These are phyloP conservation scores for Alectura lathami DNA, from an alignment of 2,113 vertebrate species.

Conservation along the genomic window DNA sequence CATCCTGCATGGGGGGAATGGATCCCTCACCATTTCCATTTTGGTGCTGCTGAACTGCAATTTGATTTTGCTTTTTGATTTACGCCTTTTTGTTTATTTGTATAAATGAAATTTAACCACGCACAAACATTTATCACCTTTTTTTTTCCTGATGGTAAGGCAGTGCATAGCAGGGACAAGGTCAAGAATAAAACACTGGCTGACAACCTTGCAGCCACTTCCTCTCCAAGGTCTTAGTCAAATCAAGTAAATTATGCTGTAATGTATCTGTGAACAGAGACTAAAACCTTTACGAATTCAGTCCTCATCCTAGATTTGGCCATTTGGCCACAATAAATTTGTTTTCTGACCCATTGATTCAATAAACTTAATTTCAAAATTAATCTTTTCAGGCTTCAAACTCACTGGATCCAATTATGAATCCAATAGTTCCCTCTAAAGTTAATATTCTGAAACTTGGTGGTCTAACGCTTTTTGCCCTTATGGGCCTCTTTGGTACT, in stretches of 20 bases:
- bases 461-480: slow-evolving; percentile 37
- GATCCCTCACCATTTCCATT: not conserved
- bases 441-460: slow-evolving; percentile 53
- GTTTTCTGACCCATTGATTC: slow-evolving; percentile 60
- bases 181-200: not conserved
- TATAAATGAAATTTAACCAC: slow-evolving; percentile 46
- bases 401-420: slow-evolving; percentile 51
- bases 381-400: slow-evolving; percentile 59
- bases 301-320: not conserved
- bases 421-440: slow-evolving; percentile 3
- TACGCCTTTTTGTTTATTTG: slow-evolving; percentile 29
- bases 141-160: not conserved
- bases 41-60: not conserved
- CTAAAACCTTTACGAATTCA: not conserved
- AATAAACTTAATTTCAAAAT: slow-evolving; percentile 57
- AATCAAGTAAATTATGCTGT: slow-evolving; percentile 34
- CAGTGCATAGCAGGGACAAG: not conserved
- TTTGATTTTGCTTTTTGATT: slow-evolving; percentile 45
- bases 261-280: not conserved
- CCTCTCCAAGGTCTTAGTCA: not conserved
- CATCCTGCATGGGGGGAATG: not conserved
- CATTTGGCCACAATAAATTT: slow-evolving; percentile 38
- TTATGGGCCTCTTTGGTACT: slow-evolving; percentile 6
- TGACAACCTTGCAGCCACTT: not conserved
- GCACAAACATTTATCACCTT: slow-evolving; percentile 39